A percentile compares a stretch with the other conserved stretches of the same genome.
These are phyloP conservation scores for Desmodus rotundus DNA, from an alignment of 2,113 vertebrate species.

Conservation along the genomic window DNA sequence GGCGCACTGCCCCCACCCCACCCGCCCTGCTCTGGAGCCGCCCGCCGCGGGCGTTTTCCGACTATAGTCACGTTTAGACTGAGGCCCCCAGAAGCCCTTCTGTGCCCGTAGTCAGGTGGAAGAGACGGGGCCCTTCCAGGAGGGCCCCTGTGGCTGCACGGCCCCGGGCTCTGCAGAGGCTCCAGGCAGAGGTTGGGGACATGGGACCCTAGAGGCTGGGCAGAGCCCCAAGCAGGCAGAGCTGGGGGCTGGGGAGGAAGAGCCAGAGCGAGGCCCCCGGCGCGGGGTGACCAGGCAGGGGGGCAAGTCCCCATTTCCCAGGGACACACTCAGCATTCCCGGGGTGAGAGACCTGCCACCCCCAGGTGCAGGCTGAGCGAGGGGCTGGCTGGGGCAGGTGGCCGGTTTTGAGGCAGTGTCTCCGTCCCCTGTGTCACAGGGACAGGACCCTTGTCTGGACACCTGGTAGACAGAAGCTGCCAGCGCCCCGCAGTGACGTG, in stretches of 20 bases:
- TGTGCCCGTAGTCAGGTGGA: rapidly evolving
- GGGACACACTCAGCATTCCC: neutral
- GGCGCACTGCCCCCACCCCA: neutral
- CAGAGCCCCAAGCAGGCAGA: neutral
- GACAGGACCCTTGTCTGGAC: too few relatives aligned
- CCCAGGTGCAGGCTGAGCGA: neutral
- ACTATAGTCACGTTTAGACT: rapidly evolving
- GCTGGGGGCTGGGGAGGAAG: neutral
- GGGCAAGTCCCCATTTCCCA: neutral
- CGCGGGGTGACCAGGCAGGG: neutral
- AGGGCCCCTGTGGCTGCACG: neutral
- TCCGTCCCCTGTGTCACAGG: neutral
- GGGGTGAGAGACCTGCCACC: neutral
- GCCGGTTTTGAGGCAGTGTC: neutral
- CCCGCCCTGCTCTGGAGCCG: neutral
- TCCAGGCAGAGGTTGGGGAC: neutral
- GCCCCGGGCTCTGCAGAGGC: neutral
- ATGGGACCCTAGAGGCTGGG: neutral
- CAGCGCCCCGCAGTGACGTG: rapidly evolving
- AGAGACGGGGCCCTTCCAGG: neutral
- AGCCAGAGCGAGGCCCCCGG: neutral
- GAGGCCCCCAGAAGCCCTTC: neutral
- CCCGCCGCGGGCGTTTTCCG: neutral
- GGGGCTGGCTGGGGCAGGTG: neutral
- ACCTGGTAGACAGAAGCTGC: too few relatives aligned